Evolutionary conservation across 2,113 vertebrate genomes (phyloP).

Genomic region (human): DNA sequence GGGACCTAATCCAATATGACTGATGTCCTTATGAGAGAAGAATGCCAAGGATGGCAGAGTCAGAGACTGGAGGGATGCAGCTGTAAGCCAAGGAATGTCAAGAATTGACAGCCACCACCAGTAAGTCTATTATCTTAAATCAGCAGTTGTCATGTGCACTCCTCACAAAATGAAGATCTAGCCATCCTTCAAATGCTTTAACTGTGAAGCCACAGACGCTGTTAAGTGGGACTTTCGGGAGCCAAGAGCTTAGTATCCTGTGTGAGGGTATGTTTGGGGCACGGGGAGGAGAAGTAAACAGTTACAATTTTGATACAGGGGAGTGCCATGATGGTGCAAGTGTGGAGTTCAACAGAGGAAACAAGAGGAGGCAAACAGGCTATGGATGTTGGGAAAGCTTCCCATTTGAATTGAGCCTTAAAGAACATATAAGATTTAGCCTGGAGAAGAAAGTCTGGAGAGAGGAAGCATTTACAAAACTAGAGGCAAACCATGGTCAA

Average conservation of each 20-base stretch:
- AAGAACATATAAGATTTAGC: neutral
- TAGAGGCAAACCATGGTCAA: neutral
- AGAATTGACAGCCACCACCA: neutral
- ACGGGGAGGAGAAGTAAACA: neutral
- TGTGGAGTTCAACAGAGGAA: neutral
- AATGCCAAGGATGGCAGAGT: neutral
- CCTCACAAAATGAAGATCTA: neutral
- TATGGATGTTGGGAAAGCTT: neutral
- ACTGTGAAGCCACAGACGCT: neutral
- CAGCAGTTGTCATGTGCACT: neutral
- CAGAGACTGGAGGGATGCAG: neutral
- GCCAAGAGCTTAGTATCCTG: neutral
- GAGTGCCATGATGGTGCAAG: neutral
- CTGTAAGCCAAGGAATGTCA: neutral
- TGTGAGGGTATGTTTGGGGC: neutral
- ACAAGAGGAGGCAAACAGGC: neutral
- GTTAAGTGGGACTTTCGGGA: neutral
- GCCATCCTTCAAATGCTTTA: neutral
- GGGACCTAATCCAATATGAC: neutral
- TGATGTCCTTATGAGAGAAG: neutral
- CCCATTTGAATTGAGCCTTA: neutral
- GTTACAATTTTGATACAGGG: neutral
- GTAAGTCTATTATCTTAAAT: neutral
- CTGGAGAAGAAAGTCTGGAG: neutral
- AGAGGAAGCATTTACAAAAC: neutral